phyloP scores from a whole-genome alignment of 2,113 vertebrate genomes.

The Sylvietta virens region DNA sequence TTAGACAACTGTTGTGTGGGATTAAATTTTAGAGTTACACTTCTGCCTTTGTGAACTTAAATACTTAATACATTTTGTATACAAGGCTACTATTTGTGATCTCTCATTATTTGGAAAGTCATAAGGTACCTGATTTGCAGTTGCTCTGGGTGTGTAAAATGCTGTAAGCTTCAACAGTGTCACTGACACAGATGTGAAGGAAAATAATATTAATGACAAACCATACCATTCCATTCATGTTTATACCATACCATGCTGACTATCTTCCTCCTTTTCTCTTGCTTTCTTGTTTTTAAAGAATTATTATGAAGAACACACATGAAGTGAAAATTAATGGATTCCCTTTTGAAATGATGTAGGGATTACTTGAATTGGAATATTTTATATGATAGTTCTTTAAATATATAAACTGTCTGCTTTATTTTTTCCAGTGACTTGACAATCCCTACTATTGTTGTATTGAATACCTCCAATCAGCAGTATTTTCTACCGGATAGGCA shows the following conservation, averaged over 20 bases:
- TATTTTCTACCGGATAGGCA: slow-evolving; percentile 88
- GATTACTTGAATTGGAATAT: background rate
- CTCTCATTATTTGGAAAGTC: background rate
- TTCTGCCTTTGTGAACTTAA: background rate
- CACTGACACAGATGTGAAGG: background rate
- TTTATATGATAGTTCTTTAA: background rate
- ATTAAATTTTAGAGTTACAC: background rate
- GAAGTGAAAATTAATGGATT: background rate
- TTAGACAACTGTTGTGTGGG: background rate
- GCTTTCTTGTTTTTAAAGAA: background rate
- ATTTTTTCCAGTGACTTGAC: slow-evolving; percentile 82
- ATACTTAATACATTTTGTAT: background rate
- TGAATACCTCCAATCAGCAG: slow-evolving; percentile 97
- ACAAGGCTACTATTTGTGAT: background rate
- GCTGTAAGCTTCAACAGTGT: background rate
- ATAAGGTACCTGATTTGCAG: background rate
- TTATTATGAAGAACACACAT: background rate
- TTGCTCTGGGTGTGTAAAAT: background rate
- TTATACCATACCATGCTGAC: background rate
- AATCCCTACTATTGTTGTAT: slow-evolving; percentile 88
- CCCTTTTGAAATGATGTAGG: background rate
- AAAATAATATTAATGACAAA: background rate
- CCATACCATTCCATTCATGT: background rate
- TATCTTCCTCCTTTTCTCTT: background rate
- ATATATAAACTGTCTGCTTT: background rate